Percentiles rank a stretch among this genome's conserved stretches.
Conservation (phyloP, 2,888 invertebrate genomes). For the Blastobasis lacticolella region DNA sequence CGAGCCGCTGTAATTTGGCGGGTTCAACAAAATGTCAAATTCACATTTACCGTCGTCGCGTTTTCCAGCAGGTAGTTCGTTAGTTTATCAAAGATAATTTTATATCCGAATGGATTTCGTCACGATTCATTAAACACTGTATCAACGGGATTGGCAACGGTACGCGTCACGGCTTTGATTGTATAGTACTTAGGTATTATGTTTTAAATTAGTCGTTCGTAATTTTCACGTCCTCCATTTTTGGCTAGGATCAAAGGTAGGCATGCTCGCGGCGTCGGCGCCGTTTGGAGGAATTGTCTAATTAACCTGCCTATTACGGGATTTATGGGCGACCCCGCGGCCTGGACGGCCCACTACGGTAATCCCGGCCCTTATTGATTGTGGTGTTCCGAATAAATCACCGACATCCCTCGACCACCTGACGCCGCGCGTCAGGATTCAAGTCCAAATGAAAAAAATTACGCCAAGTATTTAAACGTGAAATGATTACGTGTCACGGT, state of each 20-base stretch:
- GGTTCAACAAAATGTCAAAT: no score
- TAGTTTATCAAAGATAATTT: background rate
- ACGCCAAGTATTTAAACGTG: no score
- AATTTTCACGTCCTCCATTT: no score
- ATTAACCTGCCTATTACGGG: slow-evolving; percentile 64
- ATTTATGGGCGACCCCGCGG: slow-evolving; percentile 49
- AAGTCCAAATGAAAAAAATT: no score
- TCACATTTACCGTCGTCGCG: no score
- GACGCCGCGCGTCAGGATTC: no score
- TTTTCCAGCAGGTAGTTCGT: no score
- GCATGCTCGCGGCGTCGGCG: slow-evolving; percentile 13
- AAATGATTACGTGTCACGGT: no score
- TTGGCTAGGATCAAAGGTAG: no score
- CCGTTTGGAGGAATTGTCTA: slow-evolving; percentile 58
- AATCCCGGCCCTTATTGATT: slow-evolving; percentile 53
- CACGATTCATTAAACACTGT: background rate
- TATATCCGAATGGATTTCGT: background rate
- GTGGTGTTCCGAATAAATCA: slow-evolving; percentile 44
- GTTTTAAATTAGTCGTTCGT: no score
- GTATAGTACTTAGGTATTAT: no score
- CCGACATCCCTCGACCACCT: slow-evolving; percentile 12
- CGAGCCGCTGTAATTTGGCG: no score
- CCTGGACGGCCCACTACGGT: slow-evolving; percentile 37
- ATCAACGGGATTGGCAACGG: background rate
- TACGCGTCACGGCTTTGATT: slow-evolving; percentile 28